Conservation (phyloP, 2,797 vertebrate genomes). For the Sebastes itinus region DNA sequence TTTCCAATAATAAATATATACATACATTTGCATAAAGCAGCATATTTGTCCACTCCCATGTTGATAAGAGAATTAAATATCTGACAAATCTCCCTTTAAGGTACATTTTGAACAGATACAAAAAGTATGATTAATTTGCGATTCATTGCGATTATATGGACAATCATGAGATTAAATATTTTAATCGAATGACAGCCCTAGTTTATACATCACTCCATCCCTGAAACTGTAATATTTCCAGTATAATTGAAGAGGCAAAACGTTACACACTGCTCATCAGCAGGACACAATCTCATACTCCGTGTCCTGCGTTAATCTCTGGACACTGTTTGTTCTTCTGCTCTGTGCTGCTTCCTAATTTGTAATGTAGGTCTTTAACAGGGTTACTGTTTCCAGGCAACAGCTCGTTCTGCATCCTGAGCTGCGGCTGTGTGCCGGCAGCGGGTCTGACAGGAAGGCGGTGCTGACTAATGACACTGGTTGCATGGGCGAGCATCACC, state of each 20-base stretch:
- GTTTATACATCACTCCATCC: not conserved
- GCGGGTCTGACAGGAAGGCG: constrained; percentile 47
- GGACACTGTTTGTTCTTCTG: constrained; percentile 39
- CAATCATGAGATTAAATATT: no score
- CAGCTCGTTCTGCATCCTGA: constrained; percentile 36
- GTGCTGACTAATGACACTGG: constrained; percentile 55
- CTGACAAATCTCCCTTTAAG: no score
- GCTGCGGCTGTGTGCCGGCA: constrained; percentile 16
- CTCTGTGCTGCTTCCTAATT: constrained; percentile 34
- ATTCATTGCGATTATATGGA: no score
- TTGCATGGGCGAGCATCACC: constrained; percentile 58
- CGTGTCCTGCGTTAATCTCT: not conserved
- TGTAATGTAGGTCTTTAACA: constrained; percentile 23
- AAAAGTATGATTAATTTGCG: no score
- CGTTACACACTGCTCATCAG: not conserved
- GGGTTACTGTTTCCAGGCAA: constrained; percentile 62
- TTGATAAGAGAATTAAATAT: no score
- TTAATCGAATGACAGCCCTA: no score
- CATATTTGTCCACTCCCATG: no score
- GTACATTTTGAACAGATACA: no score
- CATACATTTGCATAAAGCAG: no score
- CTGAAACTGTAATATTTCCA: not conserved
- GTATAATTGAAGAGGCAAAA: not conserved
- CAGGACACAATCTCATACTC: not conserved
- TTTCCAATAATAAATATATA: no score